Percentiles rank a stretch among this genome's conserved stretches.
Conservation (phyloP, 2,797 vertebrate genomes). For the Erethizon dorsatum region DNA sequence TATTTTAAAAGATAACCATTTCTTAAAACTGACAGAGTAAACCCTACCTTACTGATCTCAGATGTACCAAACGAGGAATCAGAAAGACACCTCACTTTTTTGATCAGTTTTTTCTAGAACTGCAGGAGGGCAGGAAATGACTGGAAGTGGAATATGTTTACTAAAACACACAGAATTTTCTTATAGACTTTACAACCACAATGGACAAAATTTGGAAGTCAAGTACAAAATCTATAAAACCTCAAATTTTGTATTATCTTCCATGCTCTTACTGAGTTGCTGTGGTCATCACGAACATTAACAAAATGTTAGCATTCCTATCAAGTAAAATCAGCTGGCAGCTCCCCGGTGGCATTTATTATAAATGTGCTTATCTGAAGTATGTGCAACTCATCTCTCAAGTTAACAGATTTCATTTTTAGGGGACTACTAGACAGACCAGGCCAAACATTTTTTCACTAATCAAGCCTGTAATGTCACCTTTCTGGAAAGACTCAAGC, state of each 20-base stretch:
- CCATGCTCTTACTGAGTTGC: not conserved
- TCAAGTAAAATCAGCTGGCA: not conserved
- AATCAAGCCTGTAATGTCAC: not conserved
- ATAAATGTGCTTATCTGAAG: not conserved
- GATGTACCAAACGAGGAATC: not conserved
- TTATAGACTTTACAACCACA: slow-evolving; percentile 33
- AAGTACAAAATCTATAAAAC: not conserved
- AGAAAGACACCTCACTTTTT: not conserved
- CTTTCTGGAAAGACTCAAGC: not conserved
- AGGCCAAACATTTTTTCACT: not conserved
- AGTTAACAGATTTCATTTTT: not conserved
- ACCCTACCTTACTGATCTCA: not conserved
- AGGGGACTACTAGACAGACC: not conserved
- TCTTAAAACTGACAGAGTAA: not conserved
- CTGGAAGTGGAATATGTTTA: not conserved
- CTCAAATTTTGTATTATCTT: not conserved
- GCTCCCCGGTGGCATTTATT: not conserved
- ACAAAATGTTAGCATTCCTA: not conserved
- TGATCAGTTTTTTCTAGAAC: not conserved
- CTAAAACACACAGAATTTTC: not conserved
- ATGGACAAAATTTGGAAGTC: not conserved
- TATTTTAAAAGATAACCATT: not conserved
- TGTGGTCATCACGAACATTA: not conserved
- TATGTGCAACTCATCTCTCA: not conserved
- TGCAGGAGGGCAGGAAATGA: not conserved